Evolutionary conservation across 2,113 vertebrate genomes (phyloP).

Genomic region (Damaliscus lunatus): DNA sequence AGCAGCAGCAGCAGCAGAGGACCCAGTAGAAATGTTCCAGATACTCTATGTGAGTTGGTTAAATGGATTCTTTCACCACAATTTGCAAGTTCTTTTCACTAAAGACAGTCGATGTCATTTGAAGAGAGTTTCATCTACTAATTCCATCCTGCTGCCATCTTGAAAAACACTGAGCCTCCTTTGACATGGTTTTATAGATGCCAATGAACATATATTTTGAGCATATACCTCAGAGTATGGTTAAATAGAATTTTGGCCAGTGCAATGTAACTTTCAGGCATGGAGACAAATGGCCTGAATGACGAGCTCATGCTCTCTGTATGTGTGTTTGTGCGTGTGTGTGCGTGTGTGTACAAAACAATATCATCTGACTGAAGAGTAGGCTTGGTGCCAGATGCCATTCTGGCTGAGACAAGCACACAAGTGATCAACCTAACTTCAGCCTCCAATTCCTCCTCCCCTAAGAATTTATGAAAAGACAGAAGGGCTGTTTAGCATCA

Average conservation of each 20-base stretch:
- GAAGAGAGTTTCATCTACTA: background rate
- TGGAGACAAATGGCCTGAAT: background rate
- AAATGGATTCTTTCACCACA: background rate
- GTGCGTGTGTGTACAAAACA: background rate
- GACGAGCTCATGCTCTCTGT: background rate
- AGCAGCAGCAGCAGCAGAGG: background rate
- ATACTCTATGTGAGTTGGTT: background rate
- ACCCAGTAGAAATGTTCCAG: background rate
- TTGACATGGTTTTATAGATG: background rate
- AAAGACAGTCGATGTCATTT: background rate
- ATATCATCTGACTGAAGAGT: constrained; percentile 42
- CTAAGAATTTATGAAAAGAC: constrained; percentile 63
- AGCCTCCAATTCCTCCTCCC: constrained; percentile 53
- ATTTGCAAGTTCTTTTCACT: background rate
- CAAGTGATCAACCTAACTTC: constrained; percentile 34
- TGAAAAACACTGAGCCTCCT: background rate
- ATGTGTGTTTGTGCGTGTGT: background rate
- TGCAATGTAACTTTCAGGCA: background rate
- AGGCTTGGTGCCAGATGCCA: constrained; percentile 52
- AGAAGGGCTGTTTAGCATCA: constrained; percentile 14
- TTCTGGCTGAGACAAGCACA: constrained; percentile 2
- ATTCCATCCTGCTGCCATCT: background rate
- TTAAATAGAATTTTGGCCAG: background rate
- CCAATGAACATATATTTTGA: background rate
- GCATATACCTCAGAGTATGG: background rate